Percentiles rank a stretch among this genome's conserved stretches.
Conservation (phyloP, 2,888 invertebrate genomes). For the Cactoblastis cactorum region DNA sequence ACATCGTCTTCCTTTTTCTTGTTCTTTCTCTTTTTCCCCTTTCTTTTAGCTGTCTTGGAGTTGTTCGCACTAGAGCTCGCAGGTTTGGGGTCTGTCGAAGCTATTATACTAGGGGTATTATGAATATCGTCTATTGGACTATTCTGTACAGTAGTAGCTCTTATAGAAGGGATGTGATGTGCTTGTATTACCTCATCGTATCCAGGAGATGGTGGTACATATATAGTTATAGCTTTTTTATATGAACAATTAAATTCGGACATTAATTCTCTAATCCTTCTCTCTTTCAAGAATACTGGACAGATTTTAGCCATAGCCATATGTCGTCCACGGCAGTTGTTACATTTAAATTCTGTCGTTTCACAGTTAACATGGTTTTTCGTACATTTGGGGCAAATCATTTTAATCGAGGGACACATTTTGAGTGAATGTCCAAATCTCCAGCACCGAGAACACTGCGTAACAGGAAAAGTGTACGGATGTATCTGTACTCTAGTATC, state of each 20-base stretch:
- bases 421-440: neutral
- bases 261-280: constrained; percentile 22
- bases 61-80: no score
- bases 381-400: constrained; percentile 11
- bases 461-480: neutral
- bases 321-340: constrained; percentile 22
- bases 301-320: constrained; percentile 20
- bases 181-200: neutral
- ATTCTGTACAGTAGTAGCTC: no score
- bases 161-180: no score
- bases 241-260: constrained; percentile 23
- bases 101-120: no score
- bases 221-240: constrained; percentile 17
- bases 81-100: no score
- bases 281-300: constrained; percentile 22
- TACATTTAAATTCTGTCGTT: constrained; percentile 17
- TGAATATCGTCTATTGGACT: no score
- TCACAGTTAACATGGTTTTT: constrained; percentile 12
- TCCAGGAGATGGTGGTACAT: neutral
- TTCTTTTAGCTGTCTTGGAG: no score
- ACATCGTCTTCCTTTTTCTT: neutral
- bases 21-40: neutral
- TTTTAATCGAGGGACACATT: neutral
- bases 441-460: neutral
- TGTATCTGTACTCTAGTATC: neutral